Percentiles rank a stretch among this genome's conserved stretches.
Conservation (phyloP, 37 sponge, comb jelly and placozoan genomes). For the Ianthella basta region DNA sequence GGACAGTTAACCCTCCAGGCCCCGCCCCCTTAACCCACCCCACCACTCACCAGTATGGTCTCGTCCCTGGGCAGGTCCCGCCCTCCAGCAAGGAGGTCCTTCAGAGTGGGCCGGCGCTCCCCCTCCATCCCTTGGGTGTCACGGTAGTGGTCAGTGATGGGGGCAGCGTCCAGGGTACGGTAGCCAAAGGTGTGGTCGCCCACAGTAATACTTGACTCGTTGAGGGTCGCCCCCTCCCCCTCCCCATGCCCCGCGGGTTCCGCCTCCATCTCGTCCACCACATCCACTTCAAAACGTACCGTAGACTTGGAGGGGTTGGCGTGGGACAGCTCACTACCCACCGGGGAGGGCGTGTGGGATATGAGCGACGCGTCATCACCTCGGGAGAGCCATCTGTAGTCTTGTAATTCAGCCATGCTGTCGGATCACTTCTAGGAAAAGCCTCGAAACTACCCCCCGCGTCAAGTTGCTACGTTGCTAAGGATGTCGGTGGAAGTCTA, state of each 20-base stretch:
- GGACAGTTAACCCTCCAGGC: too few species aligned
- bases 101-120: slow-evolving; percentile 63
- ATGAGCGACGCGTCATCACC: background rate
- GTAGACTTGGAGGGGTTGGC: background rate
- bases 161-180: slow-evolving; percentile 77
- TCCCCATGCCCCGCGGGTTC: background rate
- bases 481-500: too few species aligned
- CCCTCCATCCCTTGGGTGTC: slow-evolving; percentile 13
- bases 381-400: too few species aligned
- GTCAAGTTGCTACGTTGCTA: too few species aligned
- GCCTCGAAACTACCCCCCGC: too few species aligned
- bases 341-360: slow-evolving; percentile 16
- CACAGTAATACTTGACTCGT: background rate
- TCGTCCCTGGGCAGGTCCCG: too few species aligned
- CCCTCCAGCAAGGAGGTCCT: slow-evolving; percentile 54
- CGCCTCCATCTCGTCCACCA: slow-evolving; percentile 51
- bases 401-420: too few species aligned
- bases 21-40: too few species aligned
- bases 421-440: too few species aligned
- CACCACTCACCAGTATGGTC: too few species aligned
- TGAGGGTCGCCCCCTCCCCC: background rate
- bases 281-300: slow-evolving; percentile 62
- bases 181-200: slow-evolving; percentile 53
- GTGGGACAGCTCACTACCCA: background rate
- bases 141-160: slow-evolving; percentile 72